A percentile compares a stretch with the other conserved stretches of the same genome.
These are phyloP conservation scores for Phoebastria nigripes DNA, from an alignment of 2,797 vertebrate species.

Conservation along the genomic window DNA sequence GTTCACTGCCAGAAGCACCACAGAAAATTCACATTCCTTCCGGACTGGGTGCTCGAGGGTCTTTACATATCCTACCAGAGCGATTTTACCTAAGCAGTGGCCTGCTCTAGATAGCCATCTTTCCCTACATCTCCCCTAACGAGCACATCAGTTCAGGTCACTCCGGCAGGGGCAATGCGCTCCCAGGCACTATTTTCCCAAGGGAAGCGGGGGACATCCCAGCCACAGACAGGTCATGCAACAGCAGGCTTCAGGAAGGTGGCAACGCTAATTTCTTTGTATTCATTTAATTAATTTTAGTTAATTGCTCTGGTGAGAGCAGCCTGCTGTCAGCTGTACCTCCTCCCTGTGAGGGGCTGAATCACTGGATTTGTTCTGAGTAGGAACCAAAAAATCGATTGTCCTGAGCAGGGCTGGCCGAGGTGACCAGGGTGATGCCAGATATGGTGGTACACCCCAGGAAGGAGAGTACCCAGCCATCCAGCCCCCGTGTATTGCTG, in stretches of 20 bases:
- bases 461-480: neutral
- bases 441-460: neutral
- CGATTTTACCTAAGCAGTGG: neutral
- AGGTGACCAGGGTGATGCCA: neutral
- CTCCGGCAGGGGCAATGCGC: neutral
- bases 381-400: neutral
- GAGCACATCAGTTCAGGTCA: neutral
- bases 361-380: neutral
- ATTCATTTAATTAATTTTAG: neutral
- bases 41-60: neutral
- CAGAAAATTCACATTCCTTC: neutral
- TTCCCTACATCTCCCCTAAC: neutral
- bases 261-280: neutral
- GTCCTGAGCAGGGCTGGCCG: neutral
- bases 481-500: accelerated
- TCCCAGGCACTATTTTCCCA: neutral
- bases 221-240: neutral
- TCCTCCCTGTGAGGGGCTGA: neutral
- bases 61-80: neutral
- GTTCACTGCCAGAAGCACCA: neutral
- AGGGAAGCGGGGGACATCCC: neutral
- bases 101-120: neutral
- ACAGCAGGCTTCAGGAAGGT: neutral
- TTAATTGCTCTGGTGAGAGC: neutral
- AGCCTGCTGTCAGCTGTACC: neutral